Percentiles rank a stretch among this genome's conserved stretches.
phyloP scores from a whole-genome alignment of 2,888 invertebrate species.

The Tortricodes alternella region DNA sequence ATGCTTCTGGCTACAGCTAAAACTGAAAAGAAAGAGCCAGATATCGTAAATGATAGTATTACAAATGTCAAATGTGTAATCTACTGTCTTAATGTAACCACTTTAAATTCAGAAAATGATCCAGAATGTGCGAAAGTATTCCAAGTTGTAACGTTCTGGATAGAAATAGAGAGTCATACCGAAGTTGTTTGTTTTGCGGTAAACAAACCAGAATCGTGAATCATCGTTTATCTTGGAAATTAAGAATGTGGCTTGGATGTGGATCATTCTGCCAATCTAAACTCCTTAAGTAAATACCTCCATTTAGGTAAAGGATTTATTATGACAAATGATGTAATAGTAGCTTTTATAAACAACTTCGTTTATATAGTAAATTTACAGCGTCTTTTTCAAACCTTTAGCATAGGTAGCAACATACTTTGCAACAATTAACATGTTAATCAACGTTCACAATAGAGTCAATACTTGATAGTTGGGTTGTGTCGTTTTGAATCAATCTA shows the following conservation, averaged over 20 bases:
- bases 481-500: too few relatives aligned
- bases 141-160: background rate
- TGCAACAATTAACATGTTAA: too few relatives aligned
- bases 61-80: background rate
- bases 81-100: background rate
- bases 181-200: constrained; percentile 29
- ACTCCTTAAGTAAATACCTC: constrained; percentile 23
- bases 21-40: background rate
- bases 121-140: background rate
- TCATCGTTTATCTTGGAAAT: constrained; percentile 40
- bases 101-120: background rate
- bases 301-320: constrained; percentile 11
- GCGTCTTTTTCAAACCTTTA: too few relatives aligned
- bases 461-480: too few relatives aligned
- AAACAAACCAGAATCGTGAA: constrained; percentile 44
- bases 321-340: constrained; percentile 15
- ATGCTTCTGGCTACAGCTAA: background rate
- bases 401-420: too few relatives aligned
- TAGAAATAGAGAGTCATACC: constrained; percentile 19
- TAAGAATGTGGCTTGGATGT: constrained; percentile 40
- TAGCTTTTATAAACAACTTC: background rate
- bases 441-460: too few relatives aligned
- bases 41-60: background rate
- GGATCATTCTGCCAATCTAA: constrained; percentile 35
- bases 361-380: background rate